Base-by-base conservation (phyloP, 2,797 vertebrate genomes). In the Xerus rutilus region DNA sequence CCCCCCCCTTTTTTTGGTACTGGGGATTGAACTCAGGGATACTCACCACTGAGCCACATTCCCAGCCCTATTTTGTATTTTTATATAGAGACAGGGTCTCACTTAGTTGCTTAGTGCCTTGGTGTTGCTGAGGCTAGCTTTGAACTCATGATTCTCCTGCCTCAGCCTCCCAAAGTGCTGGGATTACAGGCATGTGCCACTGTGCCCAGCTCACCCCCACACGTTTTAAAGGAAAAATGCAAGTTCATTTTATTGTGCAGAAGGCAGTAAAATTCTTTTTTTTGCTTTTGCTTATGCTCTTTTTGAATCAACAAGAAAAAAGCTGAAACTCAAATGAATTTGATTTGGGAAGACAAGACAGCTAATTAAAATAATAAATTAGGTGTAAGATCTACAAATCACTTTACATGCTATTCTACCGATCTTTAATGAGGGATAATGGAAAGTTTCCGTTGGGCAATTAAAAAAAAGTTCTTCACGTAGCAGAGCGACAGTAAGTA, bases 291-390 rank as follows among this genome's bases (percentile, higher is more conserved):
- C 78, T 94, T 35, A 67, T 49, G 39, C 39, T 81, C 73, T 84
- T 89, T 87, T 78, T 77, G 67, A 39, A 28, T 25, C 62, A 88
- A 35, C 30, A 77, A 3, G 10, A 90, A 92, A 89, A 94, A 83
- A 85, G 5, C 5, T 82, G 39, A 89, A 86, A 95, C 32, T 81
- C 70, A 96, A 94, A 92, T 43, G 25, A 95, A 25, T 72, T 96
- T 39, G 20, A 73, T 93, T 90, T 91, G 86, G 30, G 25, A 95
- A 39, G 32, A 85, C 9, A 89, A 30, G 64, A 81, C 15, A 76
- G 62, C 9, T 76, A 95, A 85, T 45, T 57, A 92, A 95, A 94
- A 89, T 67, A 95, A 90, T 81, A 94, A 87, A 95, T 69, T 67
- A 86, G 32, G 74, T 91, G 23, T 92, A 95, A 69, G 18, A 86